Base-by-base conservation (phyloP, 92 coral and sea anemone genomes). In the Umimayanthus chanpuru region DNA sequence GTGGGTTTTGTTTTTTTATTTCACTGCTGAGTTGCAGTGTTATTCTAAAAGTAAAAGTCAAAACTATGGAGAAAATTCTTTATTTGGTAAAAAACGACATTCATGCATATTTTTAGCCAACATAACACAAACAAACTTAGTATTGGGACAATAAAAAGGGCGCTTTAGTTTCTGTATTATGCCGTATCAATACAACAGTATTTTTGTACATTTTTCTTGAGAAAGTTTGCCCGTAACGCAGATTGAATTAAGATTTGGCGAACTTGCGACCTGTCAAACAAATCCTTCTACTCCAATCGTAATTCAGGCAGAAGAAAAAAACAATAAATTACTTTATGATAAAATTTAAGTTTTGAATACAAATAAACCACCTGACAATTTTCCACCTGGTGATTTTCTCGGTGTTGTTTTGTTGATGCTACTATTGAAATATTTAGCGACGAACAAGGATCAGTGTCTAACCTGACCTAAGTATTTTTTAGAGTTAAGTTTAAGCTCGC, bases 301-400 rank as follows among this genome's bases (percentile, higher is more conserved):
- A 20, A 18, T 15, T 20, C 66, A 56, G 16, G 66, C 66, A 56
- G 66, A 53, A 41, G 44, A 41, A 41, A 21, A 61, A 61, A 61
- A 71, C 76, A 71, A 71, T 71, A 71, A 29, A 71, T 28, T 71
- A 26, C 15, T 20, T 9, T 7, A 71, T 28, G 76, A 28, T 71
- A 71, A 32, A 71, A 71, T 29, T 25, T 2, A 71, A 71, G 76
- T 28, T 71, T 71, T 32, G 76, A 71, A 71, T 71, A 71, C 39
- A 71, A 71, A 71, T 71, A 28, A 71, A 71, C 76, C 76, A 71
- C 76, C 76, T 71, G 76, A 71, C 39, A 71, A 3, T 71, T 71
- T 71, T 71, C 36, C 36, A 71, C 36, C 39, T 71, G 76, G 39
- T 71, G 76, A 28, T 28, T 28, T 71, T 71, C 16, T 71, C 40